Conservation (phyloP, 2,797 vertebrate species). For the Tragopan temminckii region DNA sequence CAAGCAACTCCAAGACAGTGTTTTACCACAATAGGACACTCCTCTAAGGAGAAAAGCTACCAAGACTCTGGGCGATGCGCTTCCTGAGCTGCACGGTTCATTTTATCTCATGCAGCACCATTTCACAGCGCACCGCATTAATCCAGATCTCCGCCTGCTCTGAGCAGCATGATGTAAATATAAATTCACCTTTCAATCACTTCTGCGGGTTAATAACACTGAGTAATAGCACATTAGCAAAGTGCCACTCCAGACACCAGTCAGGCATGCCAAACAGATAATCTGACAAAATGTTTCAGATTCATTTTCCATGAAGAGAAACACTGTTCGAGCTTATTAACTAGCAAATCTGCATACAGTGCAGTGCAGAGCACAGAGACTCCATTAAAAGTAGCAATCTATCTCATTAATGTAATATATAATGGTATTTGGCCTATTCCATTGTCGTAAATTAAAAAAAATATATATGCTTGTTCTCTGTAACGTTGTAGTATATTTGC, state of each 20-base stretch:
- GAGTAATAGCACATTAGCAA: slow-evolving; percentile 86
- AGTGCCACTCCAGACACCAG: slow-evolving; percentile 84
- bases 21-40: slow-evolving; percentile 26
- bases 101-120: slow-evolving; percentile 40
- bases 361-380: slow-evolving; percentile 52
- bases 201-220: slow-evolving; percentile 84
- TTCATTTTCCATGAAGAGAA: slow-evolving; percentile 85
- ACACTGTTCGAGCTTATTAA: slow-evolving; percentile 85
- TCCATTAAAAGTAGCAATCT: slow-evolving; percentile 80
- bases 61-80: background rate
- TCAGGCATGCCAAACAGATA: slow-evolving; percentile 85
- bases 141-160: slow-evolving; percentile 49
- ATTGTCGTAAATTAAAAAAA: slow-evolving; percentile 65
- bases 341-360: slow-evolving; percentile 82
- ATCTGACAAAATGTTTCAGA: slow-evolving; percentile 83
- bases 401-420: slow-evolving; percentile 84
- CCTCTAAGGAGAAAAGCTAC: background rate
- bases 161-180: slow-evolving; percentile 71
- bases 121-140: slow-evolving; percentile 62
- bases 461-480: slow-evolving; percentile 27
- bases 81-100: background rate
- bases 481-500: slow-evolving; percentile 59
- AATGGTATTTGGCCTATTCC: slow-evolving; percentile 76
- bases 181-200: slow-evolving; percentile 84
- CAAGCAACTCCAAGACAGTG: background rate